phyloP scores from a whole-genome alignment of 2,888 invertebrate genomes.

The Drosophila lutescens region DNA sequence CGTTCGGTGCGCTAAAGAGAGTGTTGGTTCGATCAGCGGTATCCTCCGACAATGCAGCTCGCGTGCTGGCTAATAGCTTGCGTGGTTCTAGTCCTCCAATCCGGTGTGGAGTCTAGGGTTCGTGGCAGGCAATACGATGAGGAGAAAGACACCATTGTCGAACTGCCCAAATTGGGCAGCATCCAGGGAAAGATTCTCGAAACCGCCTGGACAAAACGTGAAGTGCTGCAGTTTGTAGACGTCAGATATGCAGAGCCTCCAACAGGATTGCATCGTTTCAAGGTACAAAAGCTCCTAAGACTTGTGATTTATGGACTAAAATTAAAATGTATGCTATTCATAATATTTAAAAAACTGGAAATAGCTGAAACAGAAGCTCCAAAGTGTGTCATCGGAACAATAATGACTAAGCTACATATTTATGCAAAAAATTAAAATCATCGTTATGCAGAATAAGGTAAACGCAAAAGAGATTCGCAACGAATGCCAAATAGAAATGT shows the following conservation, averaged over 20 bases:
- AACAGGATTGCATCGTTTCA: slow-evolving; percentile 80
- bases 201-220: slow-evolving; percentile 79
- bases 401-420: background rate
- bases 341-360: background rate
- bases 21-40: slow-evolving; percentile 33
- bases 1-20: slow-evolving; percentile 55
- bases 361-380: background rate
- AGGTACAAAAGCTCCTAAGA: slow-evolving; percentile 62
- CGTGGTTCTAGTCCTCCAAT: slow-evolving; percentile 4
- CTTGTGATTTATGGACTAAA: background rate
- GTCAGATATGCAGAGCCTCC: slow-evolving; percentile 82
- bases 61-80: slow-evolving; percentile 1
- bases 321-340: no score
- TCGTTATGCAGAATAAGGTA: slow-evolving; percentile 13
- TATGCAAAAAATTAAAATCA: slow-evolving; percentile 14
- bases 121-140: slow-evolving; percentile 63
- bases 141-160: slow-evolving; percentile 75
- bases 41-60: slow-evolving; percentile 43
- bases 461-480: slow-evolving; percentile 12
- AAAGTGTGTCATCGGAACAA: background rate
- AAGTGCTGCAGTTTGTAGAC: slow-evolving; percentile 82
- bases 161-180: slow-evolving; percentile 78
- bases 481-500: slow-evolving; percentile 38
- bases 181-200: slow-evolving; percentile 77
- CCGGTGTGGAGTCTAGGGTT: slow-evolving; percentile 34